Evolutionary conservation across 1,140 invertebrate species (phyloP).

Genomic region (Halotydeus destructor): DNA sequence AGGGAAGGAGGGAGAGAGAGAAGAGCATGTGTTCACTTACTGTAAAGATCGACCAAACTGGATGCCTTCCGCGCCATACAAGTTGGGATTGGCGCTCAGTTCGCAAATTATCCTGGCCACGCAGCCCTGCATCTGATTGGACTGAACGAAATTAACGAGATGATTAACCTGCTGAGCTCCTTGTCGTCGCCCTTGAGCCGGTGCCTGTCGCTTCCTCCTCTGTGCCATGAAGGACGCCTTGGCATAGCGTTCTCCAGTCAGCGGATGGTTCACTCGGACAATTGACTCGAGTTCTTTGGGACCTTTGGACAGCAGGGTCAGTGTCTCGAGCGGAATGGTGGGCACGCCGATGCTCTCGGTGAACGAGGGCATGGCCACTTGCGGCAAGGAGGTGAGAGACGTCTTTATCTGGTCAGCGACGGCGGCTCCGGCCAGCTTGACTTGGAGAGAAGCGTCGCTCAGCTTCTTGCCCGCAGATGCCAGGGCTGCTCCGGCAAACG

Average conservation of each 20-base stretch:
- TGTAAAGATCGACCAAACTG: neutral
- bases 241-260: neutral
- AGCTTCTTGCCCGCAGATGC: neutral
- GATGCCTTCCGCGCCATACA: constrained; percentile 3
- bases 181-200: neutral
- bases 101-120: constrained; percentile 4
- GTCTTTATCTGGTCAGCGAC: neutral
- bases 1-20: neutral
- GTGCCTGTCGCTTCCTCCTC: neutral
- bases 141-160: neutral
- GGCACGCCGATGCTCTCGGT: neutral
- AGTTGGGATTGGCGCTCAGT: constrained; percentile 5
- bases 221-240: neutral
- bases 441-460: neutral
- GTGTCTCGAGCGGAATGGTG: neutral
- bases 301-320: neutral
- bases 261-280: neutral
- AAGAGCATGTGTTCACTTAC: neutral
- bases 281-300: neutral
- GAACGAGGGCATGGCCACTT: neutral
- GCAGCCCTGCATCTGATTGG: neutral
- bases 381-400: neutral
- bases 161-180: neutral
- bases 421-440: neutral
- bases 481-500: neutral